These are phyloP conservation scores for Sycophila sp. DNA, from an alignment of 1,140 invertebrate species.

Conservation along the genomic window DNA sequence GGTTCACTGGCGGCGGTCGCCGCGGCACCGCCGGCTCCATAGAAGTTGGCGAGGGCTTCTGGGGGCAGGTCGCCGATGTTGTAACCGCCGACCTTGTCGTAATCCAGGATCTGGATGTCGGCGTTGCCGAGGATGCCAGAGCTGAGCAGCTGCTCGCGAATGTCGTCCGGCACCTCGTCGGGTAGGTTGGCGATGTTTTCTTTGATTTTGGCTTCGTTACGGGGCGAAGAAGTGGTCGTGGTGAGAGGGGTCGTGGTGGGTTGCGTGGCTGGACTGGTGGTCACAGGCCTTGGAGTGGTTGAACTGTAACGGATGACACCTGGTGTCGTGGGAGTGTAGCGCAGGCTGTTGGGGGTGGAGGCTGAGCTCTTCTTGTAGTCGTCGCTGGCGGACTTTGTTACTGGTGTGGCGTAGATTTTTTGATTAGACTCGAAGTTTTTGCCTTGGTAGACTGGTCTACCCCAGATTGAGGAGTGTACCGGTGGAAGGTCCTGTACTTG, in stretches of 20 bases:
- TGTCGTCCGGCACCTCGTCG: slow-evolving; percentile 87
- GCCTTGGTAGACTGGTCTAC: slow-evolving; percentile 44
- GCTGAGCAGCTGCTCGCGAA: slow-evolving; percentile 82
- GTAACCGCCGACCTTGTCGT: slow-evolving; percentile 89
- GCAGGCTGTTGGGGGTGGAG: slow-evolving; percentile 34
- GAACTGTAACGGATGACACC: slow-evolving; percentile 30
- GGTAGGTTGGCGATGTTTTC: slow-evolving; percentile 73
- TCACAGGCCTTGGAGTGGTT: slow-evolving; percentile 27
- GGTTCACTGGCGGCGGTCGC: slow-evolving; percentile 73
- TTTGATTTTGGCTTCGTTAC: slow-evolving; percentile 68
- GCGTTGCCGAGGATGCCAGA: slow-evolving; percentile 87
- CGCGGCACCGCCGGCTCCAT: slow-evolving; percentile 77
- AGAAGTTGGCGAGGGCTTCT: slow-evolving; percentile 85
- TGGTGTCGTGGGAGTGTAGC: too few species aligned
- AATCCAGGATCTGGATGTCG: slow-evolving; percentile 85
- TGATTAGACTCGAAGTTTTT: slow-evolving; percentile 43
- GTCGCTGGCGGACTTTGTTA: slow-evolving; percentile 45
- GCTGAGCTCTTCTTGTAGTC: slow-evolving; percentile 25
- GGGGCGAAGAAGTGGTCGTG: slow-evolving; percentile 49
- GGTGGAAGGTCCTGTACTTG: slow-evolving; percentile 5
- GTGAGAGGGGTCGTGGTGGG: slow-evolving; percentile 46
- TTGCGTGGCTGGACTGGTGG: slow-evolving; percentile 34
- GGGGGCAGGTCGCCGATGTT: slow-evolving; percentile 84
- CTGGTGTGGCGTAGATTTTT: slow-evolving; percentile 61
- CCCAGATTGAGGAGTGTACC: slow-evolving; percentile 52